Evolutionary conservation across 2,888 invertebrate species (phyloP), one percentile per base, ranked within the genome.

Genomic region (Macaria liturata): DNA sequence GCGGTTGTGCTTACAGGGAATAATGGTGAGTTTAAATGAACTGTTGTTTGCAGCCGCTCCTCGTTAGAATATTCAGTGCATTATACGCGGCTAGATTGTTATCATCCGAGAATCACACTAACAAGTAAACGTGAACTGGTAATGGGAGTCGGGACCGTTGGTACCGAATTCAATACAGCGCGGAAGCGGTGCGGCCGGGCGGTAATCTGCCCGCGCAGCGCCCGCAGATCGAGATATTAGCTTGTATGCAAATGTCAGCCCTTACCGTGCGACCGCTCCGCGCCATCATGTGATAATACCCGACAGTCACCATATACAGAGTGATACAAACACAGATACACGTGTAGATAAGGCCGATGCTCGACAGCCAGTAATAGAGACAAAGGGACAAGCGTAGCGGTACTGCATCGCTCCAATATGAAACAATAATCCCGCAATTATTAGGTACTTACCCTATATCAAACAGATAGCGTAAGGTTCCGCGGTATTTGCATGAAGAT

Each of bases 221-320:
- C 76, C 74, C 76, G 76, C 72, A 84, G 83, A 89, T 89, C 88
- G 84, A 81, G 88, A 88, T 90, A 84, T 84, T 84, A 86, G 79
- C 88, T 88, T 91, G 88, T 91, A 91, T 91, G 91, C 88, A 85
- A 90, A 91, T 91, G 72, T 76, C 70, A 79, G 77, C 83, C 83
- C 83, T 87, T 86, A 84, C 84, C 86, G 86, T 87, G 86, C 85
- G 86, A 86, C 86, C 76, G 78, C 72, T 68, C 69, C 72, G 79
- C 82, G 80, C 75, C 69, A 82, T 88, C 89, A 91, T 90, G 90
- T 87, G 87, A 89, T 91, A 89, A 90, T 90, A 90, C 84, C 72
- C 74, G 80, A 81, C 78, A 74, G 77, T 68, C 80, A 78, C 88
- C 88, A 81, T 90, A 89, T 88, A 58, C 31, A 88, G 84, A 88